Evolutionary conservation across 1,140 invertebrate species (phyloP), one percentile per base, ranked within the genome.

Genomic region (Temnothorax nylanderi): DNA sequence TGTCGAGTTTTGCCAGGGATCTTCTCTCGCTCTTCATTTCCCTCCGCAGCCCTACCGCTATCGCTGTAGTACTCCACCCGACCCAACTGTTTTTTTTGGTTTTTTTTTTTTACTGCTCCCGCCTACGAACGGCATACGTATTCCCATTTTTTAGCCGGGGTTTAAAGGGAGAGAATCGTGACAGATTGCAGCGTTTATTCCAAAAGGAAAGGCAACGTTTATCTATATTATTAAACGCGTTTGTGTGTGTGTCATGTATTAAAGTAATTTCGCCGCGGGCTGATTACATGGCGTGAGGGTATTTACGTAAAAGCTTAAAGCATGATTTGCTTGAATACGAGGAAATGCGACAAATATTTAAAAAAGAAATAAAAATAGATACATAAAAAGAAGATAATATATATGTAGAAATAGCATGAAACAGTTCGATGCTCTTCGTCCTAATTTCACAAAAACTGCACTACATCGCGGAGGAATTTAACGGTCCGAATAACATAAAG

Each of bases 131-230:
- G 77, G 78, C 78, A 80, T 67, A 81, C 71, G 72, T 86, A 90
- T 91, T 62, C 86, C 72, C 76, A 87, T 92, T 90, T 92, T 91
- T 91, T 88, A 78, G 85, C 47, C 84, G 69, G 41, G 26, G 37
- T 58, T 56, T 60, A 49, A 86, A 84, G 44, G 56, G 81, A 77
- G 51, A 65, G 34, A 82, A 74, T 51, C 49, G 49, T 71, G 80
- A 86, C 86, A 88, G 86, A 90, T 90, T 90, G 86, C 44, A 77
- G 54, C 76, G 72, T 88, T 90, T 87, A 90, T 56, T 32, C n/a
- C 7, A 21, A 74, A 58, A 64, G 44, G 37, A 74, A 62, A 64
- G 58, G 37, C 16, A 56, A 80, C 44, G n/a, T 44, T 7, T 41
- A 37, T 21, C 56, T 37, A 32, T 18, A 58, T 84, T 74, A 84